Percentiles rank a stretch among this genome's conserved stretches.
These are phyloP conservation scores for Charadrius vociferus DNA, from an alignment of 2,113 vertebrate species.

Conservation along the genomic window DNA sequence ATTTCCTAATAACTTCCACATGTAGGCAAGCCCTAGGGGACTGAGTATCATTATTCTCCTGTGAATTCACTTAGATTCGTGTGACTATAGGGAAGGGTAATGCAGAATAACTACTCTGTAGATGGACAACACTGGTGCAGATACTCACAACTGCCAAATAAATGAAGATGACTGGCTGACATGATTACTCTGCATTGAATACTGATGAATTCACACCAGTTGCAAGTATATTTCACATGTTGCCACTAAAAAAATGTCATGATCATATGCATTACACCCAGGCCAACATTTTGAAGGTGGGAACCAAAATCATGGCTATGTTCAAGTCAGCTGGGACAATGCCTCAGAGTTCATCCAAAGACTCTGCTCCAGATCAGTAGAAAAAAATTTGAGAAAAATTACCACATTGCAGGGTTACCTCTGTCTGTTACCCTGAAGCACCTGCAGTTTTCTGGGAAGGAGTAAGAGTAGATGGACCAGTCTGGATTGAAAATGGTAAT, in stretches of 20 bases:
- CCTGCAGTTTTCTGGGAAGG: not conserved
- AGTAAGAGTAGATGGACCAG: not conserved
- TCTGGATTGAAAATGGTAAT: not conserved
- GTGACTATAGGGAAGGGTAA: not conserved
- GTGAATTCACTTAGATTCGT: not conserved
- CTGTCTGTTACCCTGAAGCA: not conserved
- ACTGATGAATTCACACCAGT: not conserved
- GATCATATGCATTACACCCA: accelerated
- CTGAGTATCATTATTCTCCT: not conserved
- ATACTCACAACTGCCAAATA: not conserved
- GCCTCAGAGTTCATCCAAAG: not conserved
- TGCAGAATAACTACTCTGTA: not conserved
- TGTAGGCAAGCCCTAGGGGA: not conserved
- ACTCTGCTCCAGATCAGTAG: not conserved
- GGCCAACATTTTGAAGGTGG: not conserved
- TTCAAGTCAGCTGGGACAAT: not conserved
- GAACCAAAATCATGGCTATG: accelerated
- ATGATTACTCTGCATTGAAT: not conserved
- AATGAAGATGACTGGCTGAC: not conserved
- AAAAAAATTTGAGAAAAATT: not conserved
- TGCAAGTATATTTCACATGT: not conserved
- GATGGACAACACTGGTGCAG: not conserved
- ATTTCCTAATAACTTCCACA: not conserved
- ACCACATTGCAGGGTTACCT: not conserved
- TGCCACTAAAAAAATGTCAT: not conserved